These are phyloP conservation scores for Junco hyemalis DNA, from an alignment of 2,113 vertebrate genomes.

Conservation along the genomic window DNA sequence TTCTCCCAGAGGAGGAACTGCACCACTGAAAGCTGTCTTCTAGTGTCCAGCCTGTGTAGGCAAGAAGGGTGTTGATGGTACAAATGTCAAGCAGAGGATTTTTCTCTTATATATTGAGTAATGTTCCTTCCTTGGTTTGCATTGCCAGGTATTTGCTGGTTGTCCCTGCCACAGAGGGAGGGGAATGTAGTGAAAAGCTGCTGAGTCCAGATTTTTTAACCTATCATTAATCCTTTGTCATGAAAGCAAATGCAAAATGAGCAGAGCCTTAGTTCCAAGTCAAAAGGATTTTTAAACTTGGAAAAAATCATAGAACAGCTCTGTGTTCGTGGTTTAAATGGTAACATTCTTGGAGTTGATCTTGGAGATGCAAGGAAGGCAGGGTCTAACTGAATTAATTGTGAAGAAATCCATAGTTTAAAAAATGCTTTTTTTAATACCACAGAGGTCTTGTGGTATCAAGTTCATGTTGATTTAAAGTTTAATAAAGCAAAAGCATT, in stretches of 20 bases:
- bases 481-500: background rate
- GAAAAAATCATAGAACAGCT: background rate
- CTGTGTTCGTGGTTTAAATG: background rate
- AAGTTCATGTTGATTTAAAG: background rate
- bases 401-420: background rate
- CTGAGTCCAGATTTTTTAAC: background rate
- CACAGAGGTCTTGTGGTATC: accelerated
- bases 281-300: background rate
- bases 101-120: background rate
- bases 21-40: background rate
- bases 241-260: background rate
- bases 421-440: background rate
- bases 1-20: background rate
- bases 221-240: background rate
- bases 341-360: background rate
- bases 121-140: background rate
- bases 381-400: background rate
- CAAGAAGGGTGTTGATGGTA: background rate
- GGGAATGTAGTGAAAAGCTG: background rate
- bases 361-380: background rate
- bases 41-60: background rate
- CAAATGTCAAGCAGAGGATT: background rate
- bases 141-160: background rate
- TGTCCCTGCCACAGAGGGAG: background rate
- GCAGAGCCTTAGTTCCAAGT: background rate